Conservation (phyloP, 2,888 invertebrate species). For the Altica lythri region DNA sequence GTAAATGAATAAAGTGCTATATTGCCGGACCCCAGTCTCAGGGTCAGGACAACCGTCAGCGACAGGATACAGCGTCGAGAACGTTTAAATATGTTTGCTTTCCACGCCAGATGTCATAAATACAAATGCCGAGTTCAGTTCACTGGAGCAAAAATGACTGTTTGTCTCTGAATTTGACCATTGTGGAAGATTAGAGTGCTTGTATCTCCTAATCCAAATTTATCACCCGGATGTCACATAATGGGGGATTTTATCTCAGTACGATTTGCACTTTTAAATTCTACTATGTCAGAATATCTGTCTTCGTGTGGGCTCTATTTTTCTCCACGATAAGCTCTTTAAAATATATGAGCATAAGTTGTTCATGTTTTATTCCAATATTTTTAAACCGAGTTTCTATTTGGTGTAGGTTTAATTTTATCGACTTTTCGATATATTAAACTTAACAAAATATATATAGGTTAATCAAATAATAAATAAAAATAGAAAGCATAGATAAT, state of each 20-base stretch:
- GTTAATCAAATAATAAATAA: too few relatives aligned
- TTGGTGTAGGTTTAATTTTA: too few relatives aligned
- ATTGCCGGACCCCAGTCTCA: conserved; percentile 43
- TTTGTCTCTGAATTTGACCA: conserved; percentile 54
- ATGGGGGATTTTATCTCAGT: conserved; percentile 35
- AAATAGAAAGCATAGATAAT: too few relatives aligned
- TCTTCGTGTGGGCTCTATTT: conserved; percentile 17
- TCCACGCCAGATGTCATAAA: conserved; percentile 53
- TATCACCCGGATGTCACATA: conserved; percentile 43
- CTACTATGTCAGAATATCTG: conserved; percentile 27
- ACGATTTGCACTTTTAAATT: conserved; percentile 40
- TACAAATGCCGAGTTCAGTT: conserved; percentile 50
- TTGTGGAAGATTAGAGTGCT: conserved; percentile 52
- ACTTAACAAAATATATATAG: too few relatives aligned
- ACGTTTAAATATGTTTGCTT: conserved; percentile 52
- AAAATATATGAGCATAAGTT: conserved; percentile 23
- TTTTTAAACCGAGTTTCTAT: conserved; percentile 9
- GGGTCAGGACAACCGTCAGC: conserved; percentile 51
- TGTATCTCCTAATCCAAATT: conserved; percentile 50
- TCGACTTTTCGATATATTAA: too few relatives aligned
- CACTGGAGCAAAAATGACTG: conserved; percentile 52
- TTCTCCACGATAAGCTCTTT: conserved; percentile 21
- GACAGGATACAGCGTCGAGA: conserved; percentile 35
- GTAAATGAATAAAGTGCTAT: conserved; percentile 7
- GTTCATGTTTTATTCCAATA: conserved; percentile 18